phyloP scores from a whole-genome alignment of 1,140 invertebrate species.

The Caenorhabditis latens region DNA sequence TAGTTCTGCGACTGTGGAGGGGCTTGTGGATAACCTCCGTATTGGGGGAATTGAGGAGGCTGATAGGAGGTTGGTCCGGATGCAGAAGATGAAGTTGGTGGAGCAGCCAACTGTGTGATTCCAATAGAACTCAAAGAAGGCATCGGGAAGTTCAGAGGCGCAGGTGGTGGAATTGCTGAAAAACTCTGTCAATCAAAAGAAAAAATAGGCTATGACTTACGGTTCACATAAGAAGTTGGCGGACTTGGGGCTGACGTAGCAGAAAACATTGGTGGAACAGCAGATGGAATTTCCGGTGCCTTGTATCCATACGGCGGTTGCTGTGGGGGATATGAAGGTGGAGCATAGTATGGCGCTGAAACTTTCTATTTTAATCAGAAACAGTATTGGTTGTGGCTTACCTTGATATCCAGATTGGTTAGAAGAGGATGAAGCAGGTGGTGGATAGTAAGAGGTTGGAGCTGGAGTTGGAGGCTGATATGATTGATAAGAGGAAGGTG shows the following conservation, averaged over 20 bases:
- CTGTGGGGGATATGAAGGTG: conserved; percentile 29
- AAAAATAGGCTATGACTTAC: background rate
- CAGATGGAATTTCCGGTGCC: conserved; percentile 44
- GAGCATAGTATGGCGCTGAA: conserved; percentile 51
- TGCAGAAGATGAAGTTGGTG: conserved; percentile 63
- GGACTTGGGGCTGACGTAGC: background rate
- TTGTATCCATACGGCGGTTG: background rate
- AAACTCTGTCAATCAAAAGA: background rate
- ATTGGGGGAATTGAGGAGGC: conserved; percentile 12
- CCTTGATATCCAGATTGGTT: conserved; percentile 37
- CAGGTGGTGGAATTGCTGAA: conserved; percentile 38
- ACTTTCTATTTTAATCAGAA: background rate
- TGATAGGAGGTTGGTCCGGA: background rate
- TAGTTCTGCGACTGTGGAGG: conserved; percentile 19
- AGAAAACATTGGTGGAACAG: conserved; percentile 61
- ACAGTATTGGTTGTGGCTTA: background rate
- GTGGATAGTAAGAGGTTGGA: conserved; percentile 3
- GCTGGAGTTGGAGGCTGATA: conserved; percentile 6
- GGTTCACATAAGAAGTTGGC: conserved; percentile 41
- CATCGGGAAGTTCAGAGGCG: conserved; percentile 74
- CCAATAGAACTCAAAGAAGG: conserved; percentile 74
- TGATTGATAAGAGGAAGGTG: background rate
- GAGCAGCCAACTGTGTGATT: conserved; percentile 71
- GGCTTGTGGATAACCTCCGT: conserved; percentile 14
- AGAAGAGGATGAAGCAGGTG: background rate